Conservation (phyloP, 1,140 invertebrate genomes). For the Drosophila seguyi region DNA sequence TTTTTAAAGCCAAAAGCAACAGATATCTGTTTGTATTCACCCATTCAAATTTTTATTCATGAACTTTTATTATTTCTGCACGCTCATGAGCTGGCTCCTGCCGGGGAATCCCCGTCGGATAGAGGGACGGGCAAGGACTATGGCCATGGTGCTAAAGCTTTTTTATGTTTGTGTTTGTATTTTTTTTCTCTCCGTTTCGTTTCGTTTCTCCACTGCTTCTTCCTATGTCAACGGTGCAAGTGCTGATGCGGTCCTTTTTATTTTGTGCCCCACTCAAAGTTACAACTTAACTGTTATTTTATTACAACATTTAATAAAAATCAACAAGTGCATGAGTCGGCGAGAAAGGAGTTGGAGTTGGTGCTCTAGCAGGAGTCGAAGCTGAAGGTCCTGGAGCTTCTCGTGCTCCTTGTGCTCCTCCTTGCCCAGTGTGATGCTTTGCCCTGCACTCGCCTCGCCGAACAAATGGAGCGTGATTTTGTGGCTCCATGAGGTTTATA, state of each 20-base stretch:
- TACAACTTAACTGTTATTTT: conserved; percentile 85
- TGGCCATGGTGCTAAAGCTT: conserved; percentile 37
- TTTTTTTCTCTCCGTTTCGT: conserved; percentile 26
- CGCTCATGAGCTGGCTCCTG: conserved; percentile 59
- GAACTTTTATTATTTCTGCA: conserved; percentile 72
- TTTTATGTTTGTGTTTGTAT: conserved; percentile 42
- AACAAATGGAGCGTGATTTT: conserved; percentile 84
- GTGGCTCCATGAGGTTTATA: conserved; percentile 83
- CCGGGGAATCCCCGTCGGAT: conserved; percentile 30
- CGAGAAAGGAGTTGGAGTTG: conserved; percentile 54
- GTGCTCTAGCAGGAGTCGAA: not conserved
- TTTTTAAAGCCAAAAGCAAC: conserved; percentile 74
- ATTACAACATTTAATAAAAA: conserved; percentile 85
- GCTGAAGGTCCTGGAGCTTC: conserved; percentile 13
- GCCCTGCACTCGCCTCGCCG: conserved; percentile 41
- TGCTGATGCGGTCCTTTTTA: conserved; percentile 65
- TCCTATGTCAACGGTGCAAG: conserved; percentile 44
- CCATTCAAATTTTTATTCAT: conserved; percentile 83
- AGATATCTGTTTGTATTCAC: conserved; percentile 77
- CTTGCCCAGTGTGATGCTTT: conserved; percentile 26
- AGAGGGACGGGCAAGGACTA: conserved; percentile 3
- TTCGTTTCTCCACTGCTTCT: conserved; percentile 19
- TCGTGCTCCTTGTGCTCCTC: not conserved
- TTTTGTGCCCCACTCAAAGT: conserved; percentile 78
- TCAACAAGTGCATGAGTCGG: conserved; percentile 82